Conservation (phyloP, 2,797 vertebrate species). For the Aphelocoma californica region DNA sequence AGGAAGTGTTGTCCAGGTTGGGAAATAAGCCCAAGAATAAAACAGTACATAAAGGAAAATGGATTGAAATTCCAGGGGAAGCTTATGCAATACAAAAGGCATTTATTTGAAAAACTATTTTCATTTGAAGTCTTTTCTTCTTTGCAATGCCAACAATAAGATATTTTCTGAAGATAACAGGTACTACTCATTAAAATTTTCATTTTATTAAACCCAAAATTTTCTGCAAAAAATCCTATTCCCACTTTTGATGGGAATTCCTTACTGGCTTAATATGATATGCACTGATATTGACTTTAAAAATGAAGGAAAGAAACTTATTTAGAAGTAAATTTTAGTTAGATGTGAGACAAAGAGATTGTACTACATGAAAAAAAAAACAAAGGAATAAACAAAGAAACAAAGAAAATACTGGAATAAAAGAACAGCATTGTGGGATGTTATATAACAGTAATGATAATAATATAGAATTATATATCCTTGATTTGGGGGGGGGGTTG, state of each 20-base stretch:
- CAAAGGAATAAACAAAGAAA: not conserved
- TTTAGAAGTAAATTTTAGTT: not conserved
- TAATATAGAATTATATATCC: not conserved
- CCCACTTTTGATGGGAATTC: not conserved
- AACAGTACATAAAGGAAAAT: not conserved
- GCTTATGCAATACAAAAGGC: not conserved
- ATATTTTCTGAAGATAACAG: not conserved
- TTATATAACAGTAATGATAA: no score
- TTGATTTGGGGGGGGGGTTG: not conserved
- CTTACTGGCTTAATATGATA: not conserved
- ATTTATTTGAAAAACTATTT: not conserved
- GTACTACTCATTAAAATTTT: not conserved
- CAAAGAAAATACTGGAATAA: not conserved
- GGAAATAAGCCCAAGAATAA: not conserved
- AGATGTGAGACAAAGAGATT: no score
- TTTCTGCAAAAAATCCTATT: not conserved
- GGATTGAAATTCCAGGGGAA: not conserved
- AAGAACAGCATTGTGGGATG: rapidly evolving
- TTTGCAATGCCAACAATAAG: not conserved
- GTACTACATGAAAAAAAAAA: not conserved
- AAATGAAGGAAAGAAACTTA: not conserved
- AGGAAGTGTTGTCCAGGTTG: not conserved
- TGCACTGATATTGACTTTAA: not conserved
- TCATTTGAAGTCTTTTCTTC: not conserved
- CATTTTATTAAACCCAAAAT: not conserved